A percentile compares a stretch with the other conserved stretches of the same genome.
These are phyloP conservation scores for Drosophila mettleri DNA, from an alignment of 2,888 invertebrate species.

Conservation along the genomic window DNA sequence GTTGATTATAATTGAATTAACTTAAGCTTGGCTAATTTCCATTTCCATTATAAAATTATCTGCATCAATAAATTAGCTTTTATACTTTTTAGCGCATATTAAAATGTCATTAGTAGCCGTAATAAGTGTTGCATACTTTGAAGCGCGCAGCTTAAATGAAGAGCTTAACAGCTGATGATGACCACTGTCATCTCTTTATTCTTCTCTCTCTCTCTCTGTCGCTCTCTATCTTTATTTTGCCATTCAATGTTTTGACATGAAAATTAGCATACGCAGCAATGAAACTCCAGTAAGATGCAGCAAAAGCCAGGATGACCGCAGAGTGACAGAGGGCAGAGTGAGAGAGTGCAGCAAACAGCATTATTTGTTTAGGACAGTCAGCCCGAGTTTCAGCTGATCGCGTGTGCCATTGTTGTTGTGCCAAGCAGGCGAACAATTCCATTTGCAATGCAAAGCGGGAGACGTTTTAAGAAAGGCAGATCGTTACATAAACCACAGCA, in stretches of 20 bases:
- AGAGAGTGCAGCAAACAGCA: constrained; percentile 1
- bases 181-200: no score
- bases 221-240: not conserved
- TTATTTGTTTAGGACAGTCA: not conserved
- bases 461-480: constrained; percentile 57
- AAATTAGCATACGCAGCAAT: constrained; percentile 74
- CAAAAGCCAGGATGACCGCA: not conserved
- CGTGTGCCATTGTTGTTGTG: constrained; percentile 54
- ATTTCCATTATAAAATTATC: no score
- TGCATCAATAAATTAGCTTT: no score
- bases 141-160: not conserved
- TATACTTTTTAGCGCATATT: not conserved
- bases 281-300: constrained; percentile 16
- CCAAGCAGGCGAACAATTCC: constrained; percentile 43
- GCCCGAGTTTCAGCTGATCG: constrained; percentile 28
- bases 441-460: constrained; percentile 64
- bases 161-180: no score
- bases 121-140: constrained; percentile 1
- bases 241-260: constrained; percentile 76
- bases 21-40: no score
- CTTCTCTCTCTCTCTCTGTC: no score
- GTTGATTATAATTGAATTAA: no score
- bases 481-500: constrained; percentile 74
- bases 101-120: not conserved
- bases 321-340: not conserved